These are phyloP conservation scores for Cantharis flavilabris DNA, from an alignment of 2,888 invertebrate species.

Conservation along the genomic window DNA sequence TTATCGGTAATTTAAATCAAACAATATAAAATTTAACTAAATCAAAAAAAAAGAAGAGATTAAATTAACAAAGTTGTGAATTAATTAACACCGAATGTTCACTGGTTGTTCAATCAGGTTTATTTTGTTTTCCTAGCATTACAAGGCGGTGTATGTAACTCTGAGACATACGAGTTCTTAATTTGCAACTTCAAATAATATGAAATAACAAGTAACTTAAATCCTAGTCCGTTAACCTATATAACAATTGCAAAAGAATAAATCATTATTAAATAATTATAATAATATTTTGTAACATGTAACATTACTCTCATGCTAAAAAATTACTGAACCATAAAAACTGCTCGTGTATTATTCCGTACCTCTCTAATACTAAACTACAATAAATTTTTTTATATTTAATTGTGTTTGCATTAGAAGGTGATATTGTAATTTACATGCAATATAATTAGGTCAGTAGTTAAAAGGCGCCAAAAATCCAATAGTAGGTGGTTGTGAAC, in stretches of 20 bases:
- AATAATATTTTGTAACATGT: conserved; percentile 4
- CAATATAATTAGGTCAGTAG: conserved; percentile 34
- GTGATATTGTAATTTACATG: neutral
- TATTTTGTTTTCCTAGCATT: neutral
- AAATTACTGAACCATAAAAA: conserved; percentile 5
- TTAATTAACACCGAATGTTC: neutral
- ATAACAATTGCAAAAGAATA: conserved; percentile 1
- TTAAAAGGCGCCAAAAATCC: conserved; percentile 39
- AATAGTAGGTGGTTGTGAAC: conserved; percentile 26
- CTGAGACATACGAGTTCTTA: neutral
- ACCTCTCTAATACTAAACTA: neutral
- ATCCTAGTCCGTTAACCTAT: conserved; percentile 2
- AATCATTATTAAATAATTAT: conserved; percentile 4
- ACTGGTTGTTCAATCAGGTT: neutral
- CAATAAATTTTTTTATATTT: neutral
- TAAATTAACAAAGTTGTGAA: neutral
- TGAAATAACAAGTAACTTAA: neutral
- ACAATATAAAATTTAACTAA: neutral
- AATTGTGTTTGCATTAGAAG: neutral
- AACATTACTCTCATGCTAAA: neutral
- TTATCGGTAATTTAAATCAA: neutral
- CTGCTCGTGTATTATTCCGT: neutral
- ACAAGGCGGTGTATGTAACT: neutral
- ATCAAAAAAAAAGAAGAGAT: neutral
- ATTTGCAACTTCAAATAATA: neutral